Base-by-base conservation (phyloP, 1,140 invertebrate genomes). In the Apis laboriosa region DNA sequence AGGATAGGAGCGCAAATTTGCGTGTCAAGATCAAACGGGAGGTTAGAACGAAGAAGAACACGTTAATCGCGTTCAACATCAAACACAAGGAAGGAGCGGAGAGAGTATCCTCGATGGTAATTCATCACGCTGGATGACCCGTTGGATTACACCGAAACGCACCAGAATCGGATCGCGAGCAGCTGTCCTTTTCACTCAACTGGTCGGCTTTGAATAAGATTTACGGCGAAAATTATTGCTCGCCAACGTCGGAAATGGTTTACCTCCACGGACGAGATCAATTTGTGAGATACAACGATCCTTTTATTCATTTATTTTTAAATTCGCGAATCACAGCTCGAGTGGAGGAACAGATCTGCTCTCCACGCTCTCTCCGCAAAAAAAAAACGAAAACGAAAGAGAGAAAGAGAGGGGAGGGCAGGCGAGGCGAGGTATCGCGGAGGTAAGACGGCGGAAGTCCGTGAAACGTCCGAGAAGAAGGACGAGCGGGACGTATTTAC, bases 181-280 rank as follows among this genome's bases (percentile, higher is more conserved):
- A 81, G 80, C 80, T 81, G 80, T 60, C 73, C 80, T 81, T 81
- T 81, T 81, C 80, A 68, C 77, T 81, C 80, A 81, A 77, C 80
- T 66, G 28, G 43, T 28, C 15, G 66, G 80, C 80, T 81, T 81
- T 81, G 80, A 67, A 64, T 55, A 68, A 76, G 80, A 81, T 75
- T 80, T 80, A 75, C 71, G 61, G 55, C 21, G 78, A 61, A 80
- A 80, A 80, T 66, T 80, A 75, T 71, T 75, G 70, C 51, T 51
- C 34, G n/a, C 19, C 49, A 80, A 80, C 60, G 55, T 75, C 61
- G 53, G 43, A 24, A 24, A 15, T 58, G 49, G 78, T 75, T 66
- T 56, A 74, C 72, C 24, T 28, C 70, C 1, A n/a, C 34, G 28
- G 3, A 43, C 15, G 43, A 43, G 34, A 77, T 53, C 49, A 53